Conservation (phyloP, 1,140 invertebrate genomes). For the Cydia amplana region DNA sequence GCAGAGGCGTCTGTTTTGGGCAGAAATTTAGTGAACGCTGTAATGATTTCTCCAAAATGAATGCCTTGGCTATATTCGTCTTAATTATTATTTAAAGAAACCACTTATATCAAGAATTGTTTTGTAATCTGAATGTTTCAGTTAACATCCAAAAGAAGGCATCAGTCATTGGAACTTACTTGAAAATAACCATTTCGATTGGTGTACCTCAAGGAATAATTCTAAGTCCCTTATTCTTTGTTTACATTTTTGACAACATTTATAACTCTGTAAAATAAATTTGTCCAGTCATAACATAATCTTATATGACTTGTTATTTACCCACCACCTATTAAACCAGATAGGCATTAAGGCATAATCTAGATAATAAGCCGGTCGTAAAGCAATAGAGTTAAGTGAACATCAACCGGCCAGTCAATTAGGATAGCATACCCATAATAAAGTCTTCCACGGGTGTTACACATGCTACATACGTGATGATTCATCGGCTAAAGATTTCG, state of each 20-base stretch:
- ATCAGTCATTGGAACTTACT: background rate
- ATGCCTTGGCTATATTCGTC: background rate
- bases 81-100: background rate
- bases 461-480: constrained; percentile 19
- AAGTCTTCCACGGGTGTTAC: constrained; percentile 5
- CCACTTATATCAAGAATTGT: no score
- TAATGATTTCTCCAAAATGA: background rate
- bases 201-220: background rate
- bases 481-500: constrained; percentile 23
- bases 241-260: background rate
- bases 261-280: background rate
- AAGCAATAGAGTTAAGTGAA: constrained; percentile 6
- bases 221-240: background rate
- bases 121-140: background rate
- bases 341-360: background rate
- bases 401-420: background rate
- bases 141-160: background rate
- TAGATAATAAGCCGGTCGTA: background rate
- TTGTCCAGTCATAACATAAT: background rate
- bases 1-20: constrained; percentile 5
- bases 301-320: background rate
- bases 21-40: background rate
- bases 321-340: background rate
- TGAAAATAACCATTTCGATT: background rate
- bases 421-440: background rate